Base-by-base conservation (phyloP, 2,797 vertebrate genomes). In the Phataginus tricuspis region DNA sequence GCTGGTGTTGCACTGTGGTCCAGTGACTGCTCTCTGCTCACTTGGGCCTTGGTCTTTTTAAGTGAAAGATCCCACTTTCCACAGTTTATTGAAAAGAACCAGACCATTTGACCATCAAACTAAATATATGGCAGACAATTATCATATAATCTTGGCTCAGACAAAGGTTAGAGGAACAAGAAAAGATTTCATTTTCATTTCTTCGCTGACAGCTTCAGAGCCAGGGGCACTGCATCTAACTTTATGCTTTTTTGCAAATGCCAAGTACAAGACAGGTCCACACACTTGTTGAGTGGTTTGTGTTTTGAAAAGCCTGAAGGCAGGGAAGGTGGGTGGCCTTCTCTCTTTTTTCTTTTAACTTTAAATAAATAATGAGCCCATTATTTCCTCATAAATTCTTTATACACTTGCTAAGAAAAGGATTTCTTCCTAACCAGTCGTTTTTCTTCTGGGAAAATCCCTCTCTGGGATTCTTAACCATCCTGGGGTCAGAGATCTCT, bases 141-240 rank as follows among this genome's bases (percentile, higher is more conserved):
- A 95, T 64, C 39, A 83, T 42, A 39, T 51, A 83, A 88, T 63
- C 42, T 86, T 66, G 25, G 21, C 29, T 88, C 61, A 87, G 69
- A 94, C 37, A 91, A 93, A 97, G 57, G 6, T 77, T 79, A 94
- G 53, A 94, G 12, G 16, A 92, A 77, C 21, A 85, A 15, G 69
- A 42, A 91, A 84, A 55, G 7, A 83, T 66, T 82, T 72, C 59
- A 45, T 92, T 91, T 80, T 80, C 25, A 15, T 84, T 92, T 88
- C 61, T 93, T 92, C n/a, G 7, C 82, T 83, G 85, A 84, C 7
- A 91, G n/a, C 37, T 79, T 79, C 75, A 75, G 75, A 96, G 37
- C 49, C 71, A 83, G 87, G 68, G 91, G 55, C 27, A 74, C 34
- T 53, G 84, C 6, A 13, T 23, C 51, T 55, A 72, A 91, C 55